A percentile compares a stretch with the other conserved stretches of the same genome.
Conservation (phyloP, 2,113 vertebrate species). For the Ageneiosus marmoratus region DNA sequence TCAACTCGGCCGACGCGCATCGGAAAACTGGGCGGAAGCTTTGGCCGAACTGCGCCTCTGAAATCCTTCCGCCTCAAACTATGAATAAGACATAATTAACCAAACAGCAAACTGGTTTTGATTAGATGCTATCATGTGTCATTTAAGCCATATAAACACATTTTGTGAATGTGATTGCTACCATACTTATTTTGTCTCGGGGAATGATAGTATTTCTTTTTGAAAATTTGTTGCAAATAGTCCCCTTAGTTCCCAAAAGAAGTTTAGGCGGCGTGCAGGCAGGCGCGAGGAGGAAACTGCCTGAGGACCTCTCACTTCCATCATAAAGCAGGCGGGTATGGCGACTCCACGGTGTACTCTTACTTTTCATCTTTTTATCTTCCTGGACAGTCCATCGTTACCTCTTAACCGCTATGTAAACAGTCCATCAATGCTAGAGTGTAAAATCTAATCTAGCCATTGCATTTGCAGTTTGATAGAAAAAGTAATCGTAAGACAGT, state of each 20-base stretch:
- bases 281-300: slow-evolving; percentile 34
- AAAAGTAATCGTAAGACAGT: neutral
- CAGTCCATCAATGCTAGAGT: neutral
- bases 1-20: slow-evolving; percentile 72
- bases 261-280: slow-evolving; percentile 69
- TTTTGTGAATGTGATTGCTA: neutral
- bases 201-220: neutral
- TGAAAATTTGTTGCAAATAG: slow-evolving; percentile 68
- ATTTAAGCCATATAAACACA: neutral
- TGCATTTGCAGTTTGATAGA: neutral
- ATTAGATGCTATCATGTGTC: neutral
- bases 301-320: slow-evolving; percentile 59
- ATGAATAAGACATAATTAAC: slow-evolving; percentile 45
- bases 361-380: neutral
- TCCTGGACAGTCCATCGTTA: neutral
- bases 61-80: slow-evolving; percentile 78
- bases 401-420: neutral
- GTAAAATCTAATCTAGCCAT: too few species aligned
- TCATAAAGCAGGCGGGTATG: slow-evolving; percentile 36
- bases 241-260: slow-evolving; percentile 75
- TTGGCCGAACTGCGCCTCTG: slow-evolving; percentile 73
- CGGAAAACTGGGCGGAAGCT: slow-evolving; percentile 88
- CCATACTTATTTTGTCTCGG: neutral
- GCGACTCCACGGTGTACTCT: neutral
- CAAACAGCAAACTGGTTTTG: neutral